Base-by-base conservation (phyloP, 92 coral and sea anemone genomes). In the Virgularia gustaviana region DNA sequence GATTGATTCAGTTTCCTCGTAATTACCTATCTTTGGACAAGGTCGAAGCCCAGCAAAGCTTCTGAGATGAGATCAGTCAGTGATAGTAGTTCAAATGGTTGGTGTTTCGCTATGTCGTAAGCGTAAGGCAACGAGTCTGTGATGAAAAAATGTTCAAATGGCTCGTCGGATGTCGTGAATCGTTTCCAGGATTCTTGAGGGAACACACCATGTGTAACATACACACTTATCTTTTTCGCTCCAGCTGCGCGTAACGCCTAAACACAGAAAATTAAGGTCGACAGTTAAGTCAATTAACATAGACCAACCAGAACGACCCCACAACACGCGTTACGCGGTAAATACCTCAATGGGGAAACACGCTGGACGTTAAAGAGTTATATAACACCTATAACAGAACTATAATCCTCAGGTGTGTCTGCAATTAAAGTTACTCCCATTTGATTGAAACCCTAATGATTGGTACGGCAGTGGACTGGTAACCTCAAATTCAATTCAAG, bases 111-210 rank as follows among this genome's bases (percentile, higher is more conserved):
- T 28, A 94, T 94, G 25, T 80, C 57, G 32, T 71, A 19, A 7
- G 99, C 85, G 39, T 88, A 89, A 2, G 99, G 99, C 23, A 94
- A 65, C n/a, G 99, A 94, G 65, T 94, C 91, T 37, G 99, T 94
- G 54, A 94, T 94, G 95, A 87, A 94, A 70, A 94, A 94, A 76
- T 86, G 86, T 35, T 83, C 89, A 73, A 94, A 94, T 2, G 78
- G 77, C 25, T 85, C 96, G n/a, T 94, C 94, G 28, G 87, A 80
- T 61, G 87, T 67, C 9, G 96, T 89, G 70, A 94, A 94, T 55
- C 80, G 58, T 79, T 75, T 87, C 99, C 99, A 94, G 7, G 99
- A 89, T 49, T 89, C 85, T 31, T 80, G 75, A 4, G 99, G 99
- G 76, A 94, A 94, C 70, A 94, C 99, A 41, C 87, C 94, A 55